These are phyloP conservation scores for Pempheris klunzingeri DNA, from an alignment of 2,797 vertebrate genomes.

Conservation along the genomic window DNA sequence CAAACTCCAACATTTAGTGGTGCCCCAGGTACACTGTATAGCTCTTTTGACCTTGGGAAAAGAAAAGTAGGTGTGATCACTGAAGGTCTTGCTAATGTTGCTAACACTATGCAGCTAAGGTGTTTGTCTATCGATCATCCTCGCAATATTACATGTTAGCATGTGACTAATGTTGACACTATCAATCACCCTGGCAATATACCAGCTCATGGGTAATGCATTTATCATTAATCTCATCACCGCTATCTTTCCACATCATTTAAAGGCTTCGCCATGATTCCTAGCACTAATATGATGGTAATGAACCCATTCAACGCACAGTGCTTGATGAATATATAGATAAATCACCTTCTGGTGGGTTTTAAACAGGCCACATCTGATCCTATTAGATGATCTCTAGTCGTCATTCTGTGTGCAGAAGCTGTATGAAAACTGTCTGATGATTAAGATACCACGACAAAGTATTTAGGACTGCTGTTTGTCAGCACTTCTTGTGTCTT, in stretches of 20 bases:
- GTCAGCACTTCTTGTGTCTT: background rate
- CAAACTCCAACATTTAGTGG: too few relatives aligned
- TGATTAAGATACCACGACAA: constrained; percentile 32
- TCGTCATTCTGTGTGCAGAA: constrained; percentile 61
- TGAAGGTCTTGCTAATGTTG: background rate
- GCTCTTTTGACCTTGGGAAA: background rate
- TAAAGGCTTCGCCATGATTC: constrained; percentile 75
- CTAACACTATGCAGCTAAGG: background rate
- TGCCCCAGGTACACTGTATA: background rate
- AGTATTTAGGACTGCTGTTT: constrained; percentile 18
- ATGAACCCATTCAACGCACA: constrained; percentile 78
- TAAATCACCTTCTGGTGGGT: constrained; percentile 73
- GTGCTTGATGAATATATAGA: constrained; percentile 81
- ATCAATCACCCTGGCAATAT: constrained; percentile 53
- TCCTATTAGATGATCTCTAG: constrained; percentile 72
- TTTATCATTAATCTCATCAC: constrained; percentile 83
- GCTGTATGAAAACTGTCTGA: constrained; percentile 13
- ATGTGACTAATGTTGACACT: constrained; percentile 43
- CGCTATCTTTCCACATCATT: constrained; percentile 82
- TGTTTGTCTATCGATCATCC: constrained; percentile 39
- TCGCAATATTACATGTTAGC: constrained; percentile 48
- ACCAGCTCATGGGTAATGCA: constrained; percentile 75
- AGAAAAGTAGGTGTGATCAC: background rate
- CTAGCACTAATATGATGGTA: constrained; percentile 83
- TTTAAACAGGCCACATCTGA: constrained; percentile 78